These are phyloP conservation scores for Neogobius melanostomus DNA, from an alignment of 2,113 vertebrate genomes.

Conservation along the genomic window DNA sequence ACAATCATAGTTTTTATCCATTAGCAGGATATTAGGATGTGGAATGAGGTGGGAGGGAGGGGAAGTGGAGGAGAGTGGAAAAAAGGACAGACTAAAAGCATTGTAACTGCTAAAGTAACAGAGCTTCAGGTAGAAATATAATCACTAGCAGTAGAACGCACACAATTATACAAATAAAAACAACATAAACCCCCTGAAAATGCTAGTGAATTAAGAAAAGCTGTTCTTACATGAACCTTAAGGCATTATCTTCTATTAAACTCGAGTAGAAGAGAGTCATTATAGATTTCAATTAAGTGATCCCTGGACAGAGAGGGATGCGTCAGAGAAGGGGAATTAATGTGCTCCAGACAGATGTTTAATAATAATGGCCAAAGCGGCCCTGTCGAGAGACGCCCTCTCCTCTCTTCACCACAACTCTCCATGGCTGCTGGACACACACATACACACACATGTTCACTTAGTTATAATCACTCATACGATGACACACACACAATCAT, in stretches of 20 bases:
- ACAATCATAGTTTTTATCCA: conserved; percentile 77
- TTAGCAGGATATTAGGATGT: conserved; percentile 68
- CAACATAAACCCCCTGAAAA: background rate
- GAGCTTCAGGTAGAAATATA: conserved; percentile 21
- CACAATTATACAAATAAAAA: background rate
- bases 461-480: conserved; percentile 53
- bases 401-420: conserved; percentile 49
- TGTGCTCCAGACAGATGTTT: conserved; percentile 76
- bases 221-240: background rate
- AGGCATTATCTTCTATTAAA: conserved; percentile 40
- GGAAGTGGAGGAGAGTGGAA: conserved; percentile 30
- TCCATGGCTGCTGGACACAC: conserved; percentile 49
- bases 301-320: conserved; percentile 71
- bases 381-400: conserved; percentile 69
- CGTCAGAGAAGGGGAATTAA: conserved; percentile 69
- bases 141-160: conserved; percentile 4
- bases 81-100: conserved; percentile 60
- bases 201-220: background rate
- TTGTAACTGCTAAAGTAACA: conserved; percentile 57
- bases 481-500: conserved; percentile 55
- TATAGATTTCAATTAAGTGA: conserved; percentile 77
- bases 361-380: conserved; percentile 72
- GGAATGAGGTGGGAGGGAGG: conserved; percentile 50
- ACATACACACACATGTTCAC: conserved; percentile 24
- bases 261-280: conserved; percentile 65